Evolutionary conservation across 2,888 invertebrate genomes (phyloP), one percentile per base, ranked within the genome.

Genomic region (Adineta ricciae): DNA sequence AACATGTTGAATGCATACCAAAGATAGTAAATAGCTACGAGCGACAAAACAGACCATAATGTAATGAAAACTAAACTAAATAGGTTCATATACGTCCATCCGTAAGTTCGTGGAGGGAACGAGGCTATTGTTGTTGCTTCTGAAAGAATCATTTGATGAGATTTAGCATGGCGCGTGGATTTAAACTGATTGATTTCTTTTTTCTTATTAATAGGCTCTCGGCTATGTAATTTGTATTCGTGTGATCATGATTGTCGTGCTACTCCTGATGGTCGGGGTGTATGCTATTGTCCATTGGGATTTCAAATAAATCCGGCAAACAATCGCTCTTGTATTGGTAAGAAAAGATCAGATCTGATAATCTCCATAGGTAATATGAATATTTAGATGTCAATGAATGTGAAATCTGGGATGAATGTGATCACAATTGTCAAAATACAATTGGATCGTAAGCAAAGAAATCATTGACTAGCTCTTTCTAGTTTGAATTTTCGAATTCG

Each of bases 221-320:
- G n/a, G n/a, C 11, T 78, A 73, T 98, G 98, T 89, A 93, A 94
- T 0, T 93, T 94, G 4, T 91, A 97, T 86, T 94, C 94, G 87
- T 98, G 98, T 91, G 94, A 95, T 89, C 94, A 95, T 91, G 94
- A 94, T 89, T 98, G 98, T 91, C 94, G 94, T 87, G 94, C 95
- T 56, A 96, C 96, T 0, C 93, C 95, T 14, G 93, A 93, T 11
- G 97, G 97, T 83, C 78, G 38, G 24, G 97, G 97, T 64, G 93
- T 93, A 84, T 99, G 98, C 91, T 94, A 93, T 86, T 99, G 98
- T 91, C 94, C 94, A 0, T 92, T 93, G 41, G 97, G 97, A 27
- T 99, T 95, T 91, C 93, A 94, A 87, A 90, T 97, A 84, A 87
- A 90, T 85, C 87, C 88, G 5, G 93, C 94, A 0, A 95, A 96